A percentile compares a stretch with the other conserved stretches of the same genome.
phyloP scores from a whole-genome alignment of 1,140 invertebrate species.

The Drosophila cardini region DNA sequence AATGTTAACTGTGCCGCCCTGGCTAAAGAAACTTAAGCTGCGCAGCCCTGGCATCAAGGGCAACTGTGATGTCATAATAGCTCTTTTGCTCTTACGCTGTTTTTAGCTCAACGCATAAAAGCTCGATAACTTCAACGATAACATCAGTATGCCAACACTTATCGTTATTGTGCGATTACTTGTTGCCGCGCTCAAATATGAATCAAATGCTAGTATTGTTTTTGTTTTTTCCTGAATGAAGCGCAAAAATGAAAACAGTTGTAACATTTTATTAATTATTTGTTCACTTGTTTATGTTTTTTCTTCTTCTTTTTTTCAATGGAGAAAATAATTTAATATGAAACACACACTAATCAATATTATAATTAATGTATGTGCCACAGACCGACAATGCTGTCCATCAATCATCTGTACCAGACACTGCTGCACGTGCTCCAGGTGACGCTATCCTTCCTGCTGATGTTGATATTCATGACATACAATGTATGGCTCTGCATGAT shows the following conservation, averaged over 20 bases:
- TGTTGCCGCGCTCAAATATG: not conserved
- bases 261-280: not conserved
- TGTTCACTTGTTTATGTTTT: slow-evolving; percentile 16
- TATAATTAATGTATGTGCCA: slow-evolving; percentile 13
- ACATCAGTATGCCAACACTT: not conserved
- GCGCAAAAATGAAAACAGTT: not conserved
- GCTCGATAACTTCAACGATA: too few species aligned
- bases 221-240: not conserved
- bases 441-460: slow-evolving; percentile 95
- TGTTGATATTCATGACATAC: slow-evolving; percentile 99
- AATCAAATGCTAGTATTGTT: not conserved
- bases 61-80: not conserved
- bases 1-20: too few species aligned
- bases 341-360: not conserved
- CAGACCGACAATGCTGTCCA: slow-evolving; percentile 92
- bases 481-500: slow-evolving; percentile 97
- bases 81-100: not conserved
- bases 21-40: not conserved
- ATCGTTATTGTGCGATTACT: not conserved
- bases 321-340: slow-evolving; percentile 1
- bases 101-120: not conserved
- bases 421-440: slow-evolving; percentile 95
- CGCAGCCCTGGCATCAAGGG: not conserved
- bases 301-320: slow-evolving; percentile 16
- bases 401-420: slow-evolving; percentile 94